These are phyloP conservation scores for Nasonia giraulti DNA, from an alignment of 1,140 invertebrate species.

Conservation along the genomic window DNA sequence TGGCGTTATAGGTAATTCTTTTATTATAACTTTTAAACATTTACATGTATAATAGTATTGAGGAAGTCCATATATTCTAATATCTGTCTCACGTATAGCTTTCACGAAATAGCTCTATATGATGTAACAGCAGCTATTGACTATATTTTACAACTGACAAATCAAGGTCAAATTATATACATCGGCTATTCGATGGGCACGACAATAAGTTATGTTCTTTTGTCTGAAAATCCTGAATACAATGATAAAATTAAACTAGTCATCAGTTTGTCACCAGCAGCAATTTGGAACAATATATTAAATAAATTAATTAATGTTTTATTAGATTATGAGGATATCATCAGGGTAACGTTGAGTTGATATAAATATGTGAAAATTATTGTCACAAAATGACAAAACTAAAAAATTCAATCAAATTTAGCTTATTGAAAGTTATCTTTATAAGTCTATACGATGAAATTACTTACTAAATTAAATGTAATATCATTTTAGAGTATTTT, in stretches of 20 bases:
- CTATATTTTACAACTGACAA: slow-evolving; percentile 73
- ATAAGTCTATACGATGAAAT: background rate
- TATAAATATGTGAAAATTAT: background rate
- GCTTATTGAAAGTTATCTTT: too few species aligned
- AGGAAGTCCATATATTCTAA: background rate
- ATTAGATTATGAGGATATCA: background rate
- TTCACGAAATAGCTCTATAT: slow-evolving; percentile 78
- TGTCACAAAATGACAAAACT: too few species aligned
- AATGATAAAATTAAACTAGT: slow-evolving; percentile 74
- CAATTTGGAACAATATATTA: slow-evolving; percentile 53
- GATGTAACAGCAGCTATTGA: slow-evolving; percentile 79
- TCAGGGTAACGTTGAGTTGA: too few species aligned
- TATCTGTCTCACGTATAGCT: slow-evolving; percentile 14
- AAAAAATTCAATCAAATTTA: too few species aligned
- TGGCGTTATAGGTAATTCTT: slow-evolving; percentile 78
- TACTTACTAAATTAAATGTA: background rate
- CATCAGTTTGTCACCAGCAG: slow-evolving; percentile 76
- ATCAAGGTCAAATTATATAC: slow-evolving; percentile 76
- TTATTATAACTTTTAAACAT: background rate
- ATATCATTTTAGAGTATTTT: background rate
- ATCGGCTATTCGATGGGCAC: slow-evolving; percentile 84
- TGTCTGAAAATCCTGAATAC: slow-evolving; percentile 75
- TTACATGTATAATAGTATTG: background rate
- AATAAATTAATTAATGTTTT: background rate
- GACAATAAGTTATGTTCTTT: slow-evolving; percentile 72